phyloP scores from a whole-genome alignment of 2,888 invertebrate genomes.

The Electrophaes corylata region DNA sequence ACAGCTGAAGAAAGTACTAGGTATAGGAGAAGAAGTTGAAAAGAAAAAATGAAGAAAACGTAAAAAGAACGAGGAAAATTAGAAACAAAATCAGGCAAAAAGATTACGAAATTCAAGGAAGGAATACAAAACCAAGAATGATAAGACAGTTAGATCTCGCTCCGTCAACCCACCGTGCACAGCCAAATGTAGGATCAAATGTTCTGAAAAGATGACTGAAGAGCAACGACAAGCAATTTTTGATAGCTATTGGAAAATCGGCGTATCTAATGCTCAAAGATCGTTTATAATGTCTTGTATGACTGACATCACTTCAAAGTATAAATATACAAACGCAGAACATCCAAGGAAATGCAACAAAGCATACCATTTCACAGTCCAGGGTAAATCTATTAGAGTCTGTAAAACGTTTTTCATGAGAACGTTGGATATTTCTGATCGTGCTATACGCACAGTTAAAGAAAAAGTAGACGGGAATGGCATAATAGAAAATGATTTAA shows the following conservation, averaged over 20 bases:
- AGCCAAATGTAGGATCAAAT: neutral
- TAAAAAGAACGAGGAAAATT: conserved; percentile 6
- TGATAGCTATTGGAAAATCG: conserved; percentile 1
- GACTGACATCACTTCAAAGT: conserved; percentile 4
- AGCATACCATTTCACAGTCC: too few relatives aligned
- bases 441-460: too few relatives aligned
- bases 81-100: conserved; percentile 14
- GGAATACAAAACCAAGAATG: conserved; percentile 5
- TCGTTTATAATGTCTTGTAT: conserved; percentile 5
- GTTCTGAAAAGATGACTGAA: conserved; percentile 4
- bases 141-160: conserved; percentile 10
- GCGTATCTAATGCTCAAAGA: conserved; percentile 3
- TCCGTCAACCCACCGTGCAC: conserved; percentile 7
- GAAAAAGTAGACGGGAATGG: too few relatives aligned
- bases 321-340: conserved; percentile 7
- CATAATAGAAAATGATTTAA: too few relatives aligned
- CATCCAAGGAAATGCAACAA: neutral
- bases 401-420: too few relatives aligned
- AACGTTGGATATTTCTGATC: too few relatives aligned
- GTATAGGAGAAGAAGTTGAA: conserved; percentile 4
- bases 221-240: neutral
- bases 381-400: too few relatives aligned
- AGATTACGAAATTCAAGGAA: conserved; percentile 5
- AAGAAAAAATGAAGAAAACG: conserved; percentile 12
- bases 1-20: conserved; percentile 9